phyloP scores from a whole-genome alignment of 2,113 vertebrate species.

The Ancistrus triradiatus region DNA sequence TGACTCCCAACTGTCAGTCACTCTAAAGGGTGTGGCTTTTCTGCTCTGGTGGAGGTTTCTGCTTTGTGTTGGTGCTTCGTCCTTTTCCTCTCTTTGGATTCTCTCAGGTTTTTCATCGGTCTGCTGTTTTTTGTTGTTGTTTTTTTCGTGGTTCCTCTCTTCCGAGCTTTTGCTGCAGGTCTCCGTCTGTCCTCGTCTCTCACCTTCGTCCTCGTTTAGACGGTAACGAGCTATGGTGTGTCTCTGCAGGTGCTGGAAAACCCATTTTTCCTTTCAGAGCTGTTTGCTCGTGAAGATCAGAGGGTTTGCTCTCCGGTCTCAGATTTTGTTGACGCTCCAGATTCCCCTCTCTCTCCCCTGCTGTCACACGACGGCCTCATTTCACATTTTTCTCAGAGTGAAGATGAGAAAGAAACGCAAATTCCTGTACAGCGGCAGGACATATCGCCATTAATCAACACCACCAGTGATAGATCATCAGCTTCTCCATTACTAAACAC shows the following conservation, averaged over 20 bases:
- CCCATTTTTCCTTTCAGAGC: constrained; percentile 61
- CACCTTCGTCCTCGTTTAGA: constrained; percentile 1
- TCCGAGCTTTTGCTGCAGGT: not conserved
- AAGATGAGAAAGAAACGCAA: not conserved
- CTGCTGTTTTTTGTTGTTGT: not conserved
- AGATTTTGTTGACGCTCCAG: constrained; percentile 29
- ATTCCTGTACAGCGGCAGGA: no score
- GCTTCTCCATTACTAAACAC: no score
- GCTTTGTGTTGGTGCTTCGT: not conserved
- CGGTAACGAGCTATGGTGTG: constrained; percentile 41
- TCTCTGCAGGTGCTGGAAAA: constrained; percentile 74
- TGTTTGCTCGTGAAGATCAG: constrained; percentile 52
- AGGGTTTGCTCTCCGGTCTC: constrained; percentile 42
- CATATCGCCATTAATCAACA: no score
- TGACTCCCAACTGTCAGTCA: no score
- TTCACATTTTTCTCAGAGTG: not conserved
- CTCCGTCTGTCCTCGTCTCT: not conserved
- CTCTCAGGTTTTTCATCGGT: not conserved
- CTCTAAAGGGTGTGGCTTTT: no score
- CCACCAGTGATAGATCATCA: no score
- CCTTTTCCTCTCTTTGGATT: not conserved
- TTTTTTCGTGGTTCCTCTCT: not conserved
- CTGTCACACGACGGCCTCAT: constrained; percentile 23
- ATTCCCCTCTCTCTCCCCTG: constrained; percentile 27
- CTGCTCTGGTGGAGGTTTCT: not conserved